Base-by-base conservation (phyloP, 2,797 vertebrate genomes). In the Sebastes miniatus region DNA sequence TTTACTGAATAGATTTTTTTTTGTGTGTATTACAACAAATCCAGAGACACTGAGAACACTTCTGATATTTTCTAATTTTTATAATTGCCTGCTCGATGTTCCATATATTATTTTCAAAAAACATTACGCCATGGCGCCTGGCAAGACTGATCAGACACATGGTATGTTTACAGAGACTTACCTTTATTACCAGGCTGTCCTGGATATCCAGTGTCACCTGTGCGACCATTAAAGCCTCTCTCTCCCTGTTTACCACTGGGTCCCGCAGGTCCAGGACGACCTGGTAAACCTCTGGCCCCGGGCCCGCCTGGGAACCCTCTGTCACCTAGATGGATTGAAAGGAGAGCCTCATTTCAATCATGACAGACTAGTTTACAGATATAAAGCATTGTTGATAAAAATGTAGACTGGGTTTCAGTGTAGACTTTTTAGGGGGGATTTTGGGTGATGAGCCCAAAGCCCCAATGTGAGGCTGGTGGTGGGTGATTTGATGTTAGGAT, bases 151-250 rank as follows among this genome's bases (percentile, higher is more conserved):
- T 61, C 5, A 54, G 3, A 39, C 5, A 39, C 4, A 56, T 43
- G 6, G 8, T 4, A 36, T 27, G 16, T n/a, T 54, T 63, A 50
- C 0, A 73, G 6, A 58, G 4, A 61, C 59, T 25, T 79, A 91
- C 93, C 92, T 90, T 89, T 92, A 39, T 14, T 4, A 39, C 92
- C 93, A 72, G 64, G 69, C 2, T 14, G 32, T 75, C 92, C 92
- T 25, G 47, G 67, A 56, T 80, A 11, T 79, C 92, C 93, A 65
- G 3, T 6, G 18, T 20, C 22, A 70, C 93, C 93, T 39, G 59
- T 61, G 8, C 0, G 73, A 50, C 91, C 92, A 71, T 29, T 1
- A 52, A 76, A 81, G n/a, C 92, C 93, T 64, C 27, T 83, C 54
- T 92, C 90, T 58, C 92, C 93, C 12, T 76, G 73, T 78, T 20